Evolutionary conservation across 2,113 vertebrate genomes (phyloP), one percentile per base, ranked within the genome.

Genomic region (Aspidoscelis tigris): DNA sequence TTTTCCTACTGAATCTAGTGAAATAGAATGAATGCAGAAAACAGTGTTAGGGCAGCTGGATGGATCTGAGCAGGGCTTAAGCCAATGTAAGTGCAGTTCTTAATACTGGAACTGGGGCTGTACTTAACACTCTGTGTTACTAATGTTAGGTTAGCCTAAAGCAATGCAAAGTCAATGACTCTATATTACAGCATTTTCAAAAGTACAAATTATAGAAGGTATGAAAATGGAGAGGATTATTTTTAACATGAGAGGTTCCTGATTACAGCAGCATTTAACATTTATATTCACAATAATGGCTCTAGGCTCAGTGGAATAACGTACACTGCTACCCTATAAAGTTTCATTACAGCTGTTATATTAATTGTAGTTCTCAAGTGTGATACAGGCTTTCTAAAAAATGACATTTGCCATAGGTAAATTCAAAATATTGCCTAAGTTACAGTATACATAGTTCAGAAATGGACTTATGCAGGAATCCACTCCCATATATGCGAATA

Each of bases 241-340:
- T 72, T 26, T 70, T 2, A 20, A 74, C 26, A 90, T 43, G 9
- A 84, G 84, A 90, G 79, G 84, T 41, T 74, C 83, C 82, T 83
- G 76, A 69, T 80, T 88, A 53, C 76, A 80, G 71, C 82, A 81
- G 50, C 73, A 83, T 84, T 89, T 90, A 86, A 39, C 76, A 61
- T 84, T 89, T 91, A 84, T 44, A 78, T 90, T 77, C 88, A 50
- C 58, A 88, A 0, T 66, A 88, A 75, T 0, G 0, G 6, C 58
- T 88, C 1, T 33, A 87, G 84, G 41, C 47, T 39, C 16, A 86
- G 68, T 21, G 16, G 41, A 71, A 75, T 7, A 84, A 7, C 78
- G 88, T 75, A 65, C 55, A 78, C 74, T 91, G 66, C 41, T 78
- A 80, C 82, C 58, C 12, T 74, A 22, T 80, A 80, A 76, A 92